A percentile compares a stretch with the other conserved stretches of the same genome.
These are phyloP conservation scores for Samia ricini DNA, from an alignment of 1,140 invertebrate species.

Conservation along the genomic window DNA sequence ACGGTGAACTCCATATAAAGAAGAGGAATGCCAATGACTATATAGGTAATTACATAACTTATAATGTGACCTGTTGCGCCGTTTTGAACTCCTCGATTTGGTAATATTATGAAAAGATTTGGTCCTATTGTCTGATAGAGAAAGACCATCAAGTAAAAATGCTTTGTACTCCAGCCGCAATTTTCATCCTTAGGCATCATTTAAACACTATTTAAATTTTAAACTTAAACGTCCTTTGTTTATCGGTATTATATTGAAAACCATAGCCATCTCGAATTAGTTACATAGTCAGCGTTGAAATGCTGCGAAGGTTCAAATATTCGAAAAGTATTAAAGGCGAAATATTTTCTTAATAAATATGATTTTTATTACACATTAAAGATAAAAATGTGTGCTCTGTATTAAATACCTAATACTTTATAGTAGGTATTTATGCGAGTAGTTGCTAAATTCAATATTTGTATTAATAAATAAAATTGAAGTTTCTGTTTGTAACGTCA, in stretches of 20 bases:
- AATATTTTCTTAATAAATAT: no score
- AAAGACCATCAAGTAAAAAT: constrained; percentile 20
- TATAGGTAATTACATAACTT: constrained; percentile 25
- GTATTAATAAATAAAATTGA: no score
- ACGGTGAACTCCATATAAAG: constrained; percentile 82
- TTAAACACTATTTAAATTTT: neutral
- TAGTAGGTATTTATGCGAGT: no score
- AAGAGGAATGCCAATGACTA: constrained; percentile 77
- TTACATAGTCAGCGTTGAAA: neutral
- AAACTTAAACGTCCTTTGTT: neutral
- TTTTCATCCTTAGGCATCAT: constrained; percentile 11
- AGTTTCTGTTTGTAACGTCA: no score
- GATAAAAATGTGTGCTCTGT: no score
- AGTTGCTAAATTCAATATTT: no score
- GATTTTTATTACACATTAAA: no score
- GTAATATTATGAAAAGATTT: constrained; percentile 27
- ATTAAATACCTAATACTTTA: no score
- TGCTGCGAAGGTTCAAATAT: neutral
- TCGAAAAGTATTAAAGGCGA: no score
- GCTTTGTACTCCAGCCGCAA: constrained; percentile 20
- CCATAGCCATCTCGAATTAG: neutral
- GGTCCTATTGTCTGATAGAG: constrained; percentile 30
- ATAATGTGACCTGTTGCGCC: constrained; percentile 42
- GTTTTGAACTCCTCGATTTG: constrained; percentile 28
- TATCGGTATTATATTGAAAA: neutral